phyloP scores from a whole-genome alignment of 2,797 vertebrate genomes.

The Leuciscus waleckii region DNA sequence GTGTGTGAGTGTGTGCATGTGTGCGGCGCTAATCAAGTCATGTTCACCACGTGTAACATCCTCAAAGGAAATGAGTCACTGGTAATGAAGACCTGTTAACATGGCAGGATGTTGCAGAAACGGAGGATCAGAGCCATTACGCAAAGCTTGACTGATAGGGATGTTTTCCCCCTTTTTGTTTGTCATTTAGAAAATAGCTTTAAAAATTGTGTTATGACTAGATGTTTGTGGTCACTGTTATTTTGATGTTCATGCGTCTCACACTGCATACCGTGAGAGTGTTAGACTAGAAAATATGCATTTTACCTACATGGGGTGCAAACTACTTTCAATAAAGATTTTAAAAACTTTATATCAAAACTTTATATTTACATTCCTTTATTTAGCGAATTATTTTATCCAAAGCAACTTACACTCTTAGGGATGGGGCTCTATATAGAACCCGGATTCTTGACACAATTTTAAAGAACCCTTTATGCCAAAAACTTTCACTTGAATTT shows the following conservation, averaged over 20 bases:
- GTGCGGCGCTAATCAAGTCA: constrained; percentile 28
- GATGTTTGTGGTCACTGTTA: background rate
- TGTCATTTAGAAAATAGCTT: background rate
- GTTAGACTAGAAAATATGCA: background rate
- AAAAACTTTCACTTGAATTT: too few relatives aligned
- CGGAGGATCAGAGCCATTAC: constrained; percentile 25
- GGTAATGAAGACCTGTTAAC: constrained; percentile 47
- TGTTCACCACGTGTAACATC: constrained; percentile 45
- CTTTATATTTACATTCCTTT: background rate
- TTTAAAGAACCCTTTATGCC: too few relatives aligned
- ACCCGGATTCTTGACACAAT: too few relatives aligned
- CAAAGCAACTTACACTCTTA: background rate
- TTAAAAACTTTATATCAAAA: background rate
- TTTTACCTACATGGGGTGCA: background rate
- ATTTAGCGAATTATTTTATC: background rate
- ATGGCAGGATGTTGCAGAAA: constrained; percentile 36
- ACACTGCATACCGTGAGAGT: background rate
- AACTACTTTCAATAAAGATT: background rate
- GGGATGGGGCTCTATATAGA: too few relatives aligned
- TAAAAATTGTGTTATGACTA: background rate
- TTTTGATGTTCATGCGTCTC: background rate
- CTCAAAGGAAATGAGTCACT: constrained; percentile 49
- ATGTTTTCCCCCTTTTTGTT: constrained; percentile 12
- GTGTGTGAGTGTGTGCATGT: constrained; percentile 39
- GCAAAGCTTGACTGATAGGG: constrained; percentile 28